phyloP scores from a whole-genome alignment of 2,888 invertebrate species.

The Lepas anatifera region DNA sequence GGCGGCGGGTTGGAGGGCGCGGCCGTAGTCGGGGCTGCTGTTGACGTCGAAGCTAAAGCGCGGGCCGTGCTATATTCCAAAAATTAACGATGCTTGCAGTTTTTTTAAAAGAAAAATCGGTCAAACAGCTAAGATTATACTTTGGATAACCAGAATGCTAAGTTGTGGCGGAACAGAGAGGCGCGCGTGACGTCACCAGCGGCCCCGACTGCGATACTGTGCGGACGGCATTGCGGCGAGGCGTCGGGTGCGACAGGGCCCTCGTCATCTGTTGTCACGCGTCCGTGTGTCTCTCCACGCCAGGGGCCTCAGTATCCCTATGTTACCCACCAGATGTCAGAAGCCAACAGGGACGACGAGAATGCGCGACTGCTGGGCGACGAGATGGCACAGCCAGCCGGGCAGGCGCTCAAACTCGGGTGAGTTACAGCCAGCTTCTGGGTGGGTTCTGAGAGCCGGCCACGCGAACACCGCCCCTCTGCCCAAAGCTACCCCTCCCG shows the following conservation, averaged over 20 bases:
- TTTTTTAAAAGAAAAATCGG: too few relatives aligned
- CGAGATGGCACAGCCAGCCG: slow-evolving; percentile 86
- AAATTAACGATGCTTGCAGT: too few relatives aligned
- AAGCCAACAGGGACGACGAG: slow-evolving; percentile 80
- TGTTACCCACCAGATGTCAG: slow-evolving; percentile 71
- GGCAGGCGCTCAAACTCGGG: slow-evolving; percentile 96
- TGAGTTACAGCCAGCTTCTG: slow-evolving; percentile 44
- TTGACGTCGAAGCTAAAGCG: background rate
- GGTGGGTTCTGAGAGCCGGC: background rate
- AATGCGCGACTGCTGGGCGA: slow-evolving; percentile 92
- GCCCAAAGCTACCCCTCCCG: too few relatives aligned
- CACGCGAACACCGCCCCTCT: background rate
- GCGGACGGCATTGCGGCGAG: too few relatives aligned
- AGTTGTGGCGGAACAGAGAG: too few relatives aligned
- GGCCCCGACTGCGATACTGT: too few relatives aligned
- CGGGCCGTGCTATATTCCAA: too few relatives aligned
- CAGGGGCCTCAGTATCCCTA: slow-evolving; percentile 4
- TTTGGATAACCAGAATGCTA: too few relatives aligned
- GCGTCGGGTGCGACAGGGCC: slow-evolving; percentile 3
- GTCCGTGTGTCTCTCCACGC: background rate
- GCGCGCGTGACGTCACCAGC: too few relatives aligned
- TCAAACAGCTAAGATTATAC: too few relatives aligned
- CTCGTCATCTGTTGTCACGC: background rate
- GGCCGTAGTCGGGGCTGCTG: background rate
- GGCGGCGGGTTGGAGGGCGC: background rate